Evolutionary conservation across 64 coral and sea anemone genomes (phyloP), one percentile per base, ranked within the genome.

Genomic region (Acropora yongei): DNA sequence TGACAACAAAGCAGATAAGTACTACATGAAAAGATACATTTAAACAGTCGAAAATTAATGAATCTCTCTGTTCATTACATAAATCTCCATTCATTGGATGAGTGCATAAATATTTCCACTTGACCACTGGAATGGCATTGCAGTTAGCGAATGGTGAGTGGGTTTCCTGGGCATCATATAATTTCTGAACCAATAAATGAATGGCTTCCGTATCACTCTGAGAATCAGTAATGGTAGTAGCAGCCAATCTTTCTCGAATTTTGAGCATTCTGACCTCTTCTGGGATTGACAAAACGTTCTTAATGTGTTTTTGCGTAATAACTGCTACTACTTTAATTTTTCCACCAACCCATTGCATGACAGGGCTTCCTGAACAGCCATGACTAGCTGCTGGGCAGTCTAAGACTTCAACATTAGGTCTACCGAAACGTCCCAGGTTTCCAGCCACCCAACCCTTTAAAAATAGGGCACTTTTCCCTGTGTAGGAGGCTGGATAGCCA

Each of bases 331-430:
- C 55, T 57, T 43, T 61, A 17, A 82, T 12, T 41, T 60, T 3
- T 13, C n/a, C 79, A 14, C 44, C 8, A 6, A 82, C 17, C 49
- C 57, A 13, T 0, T 57, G 11, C 0, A 82, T 0, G 43, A 82
- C 53, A 2, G 79, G 79, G 41, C 79, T 53, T 43, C 79, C 79
- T 63, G 79, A 82, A 43, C 41, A 60, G 2, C 79, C 79, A 65
- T 13, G 30, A 60, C 41, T 44, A 0, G 63, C 19, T 14, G 30
- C 30, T 30, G 55, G 3, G 3, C 79, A 58, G 63, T 81, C 30
- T 16, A 81, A 44, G 10, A 63, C 53, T 2, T 43, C 6, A 2
- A 81, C 5, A 39, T 6, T 3, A 39, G 49, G 14, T 13, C 78
- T 14, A 40, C 2, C 79, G 43, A 14, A 81, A 13, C 51, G 39